A percentile compares a stretch with the other conserved stretches of the same genome.
Evolutionary conservation across 37 sponge, comb jelly and placozoan species (phyloP).

Genomic region (Bolinopsis microptera): DNA sequence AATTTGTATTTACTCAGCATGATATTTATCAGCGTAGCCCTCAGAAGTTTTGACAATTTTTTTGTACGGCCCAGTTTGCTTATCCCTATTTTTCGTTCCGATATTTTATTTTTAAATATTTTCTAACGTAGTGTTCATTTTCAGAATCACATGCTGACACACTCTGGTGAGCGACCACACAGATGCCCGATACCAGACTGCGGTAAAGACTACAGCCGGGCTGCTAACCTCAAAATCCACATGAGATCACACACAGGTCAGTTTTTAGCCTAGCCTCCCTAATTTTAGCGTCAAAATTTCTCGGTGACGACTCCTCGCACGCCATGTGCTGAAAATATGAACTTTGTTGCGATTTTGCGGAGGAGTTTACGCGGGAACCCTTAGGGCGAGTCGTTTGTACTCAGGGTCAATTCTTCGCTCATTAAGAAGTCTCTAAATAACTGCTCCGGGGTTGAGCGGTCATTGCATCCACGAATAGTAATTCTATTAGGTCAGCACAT

Average conservation of each 20-base stretch:
- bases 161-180: conserved; percentile 6
- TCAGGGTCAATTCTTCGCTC: conserved; percentile 10
- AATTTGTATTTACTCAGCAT: too few relatives aligned
- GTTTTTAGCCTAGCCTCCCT: not conserved
- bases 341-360: conserved; percentile 21
- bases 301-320: not conserved
- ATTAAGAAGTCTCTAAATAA: conserved; percentile 35
- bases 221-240: conserved; percentile 55
- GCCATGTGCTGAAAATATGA: conserved; percentile 18
- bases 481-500: conserved; percentile 6
- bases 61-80: too few relatives aligned
- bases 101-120: too few relatives aligned
- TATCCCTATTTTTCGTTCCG: too few relatives aligned
- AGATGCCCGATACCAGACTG: conserved; percentile 38
- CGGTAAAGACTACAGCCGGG: conserved; percentile 45
- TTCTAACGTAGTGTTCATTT: too few relatives aligned
- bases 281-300: not conserved
- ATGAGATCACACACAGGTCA: conserved; percentile 51
- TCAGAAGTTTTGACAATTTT: too few relatives aligned
- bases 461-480: conserved; percentile 57
- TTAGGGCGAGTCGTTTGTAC: conserved; percentile 44
- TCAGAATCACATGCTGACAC: conserved; percentile 60
- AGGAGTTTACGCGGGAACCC: conserved; percentile 55
- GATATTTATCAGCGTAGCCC: too few relatives aligned
- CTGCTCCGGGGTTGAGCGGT: conserved; percentile 42